Conservation (phyloP, 2,113 vertebrate species). For the Cariama cristata region DNA sequence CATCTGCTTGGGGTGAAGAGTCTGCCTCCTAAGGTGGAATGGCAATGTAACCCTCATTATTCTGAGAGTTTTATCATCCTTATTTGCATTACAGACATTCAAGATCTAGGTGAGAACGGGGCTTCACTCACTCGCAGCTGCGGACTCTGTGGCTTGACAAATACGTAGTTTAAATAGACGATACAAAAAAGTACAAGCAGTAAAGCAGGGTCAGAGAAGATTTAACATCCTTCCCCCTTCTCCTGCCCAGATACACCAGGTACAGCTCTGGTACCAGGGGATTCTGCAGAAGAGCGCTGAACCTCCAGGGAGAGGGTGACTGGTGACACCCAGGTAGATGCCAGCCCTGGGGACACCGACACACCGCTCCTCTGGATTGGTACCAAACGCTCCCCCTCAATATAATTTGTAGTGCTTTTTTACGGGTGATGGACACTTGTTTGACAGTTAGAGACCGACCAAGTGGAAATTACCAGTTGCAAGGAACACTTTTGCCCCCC, state of each 20-base stretch:
- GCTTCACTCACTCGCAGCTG: background rate
- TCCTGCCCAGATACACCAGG: background rate
- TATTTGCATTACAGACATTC: background rate
- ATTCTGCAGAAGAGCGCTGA: background rate
- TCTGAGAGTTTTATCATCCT: background rate
- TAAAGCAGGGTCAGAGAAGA: background rate
- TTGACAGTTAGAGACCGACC: background rate
- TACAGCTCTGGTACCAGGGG: background rate
- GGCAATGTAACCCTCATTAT: background rate
- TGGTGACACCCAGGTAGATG: background rate
- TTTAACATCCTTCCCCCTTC: background rate
- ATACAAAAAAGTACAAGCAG: background rate
- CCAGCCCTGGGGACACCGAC: background rate
- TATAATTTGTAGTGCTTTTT: background rate
- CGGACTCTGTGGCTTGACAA: background rate
- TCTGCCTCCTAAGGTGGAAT: background rate
- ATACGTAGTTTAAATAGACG: background rate
- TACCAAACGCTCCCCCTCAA: background rate
- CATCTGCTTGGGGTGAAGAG: background rate
- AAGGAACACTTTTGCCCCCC: background rate
- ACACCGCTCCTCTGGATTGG: rapidly evolving
- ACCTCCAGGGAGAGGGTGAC: background rate
- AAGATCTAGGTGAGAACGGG: background rate
- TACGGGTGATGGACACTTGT: rapidly evolving
- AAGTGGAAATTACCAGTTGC: background rate